Conservation (phyloP, 2,797 vertebrate genomes). For the Ctenochaetus hawaiiensis region DNA sequence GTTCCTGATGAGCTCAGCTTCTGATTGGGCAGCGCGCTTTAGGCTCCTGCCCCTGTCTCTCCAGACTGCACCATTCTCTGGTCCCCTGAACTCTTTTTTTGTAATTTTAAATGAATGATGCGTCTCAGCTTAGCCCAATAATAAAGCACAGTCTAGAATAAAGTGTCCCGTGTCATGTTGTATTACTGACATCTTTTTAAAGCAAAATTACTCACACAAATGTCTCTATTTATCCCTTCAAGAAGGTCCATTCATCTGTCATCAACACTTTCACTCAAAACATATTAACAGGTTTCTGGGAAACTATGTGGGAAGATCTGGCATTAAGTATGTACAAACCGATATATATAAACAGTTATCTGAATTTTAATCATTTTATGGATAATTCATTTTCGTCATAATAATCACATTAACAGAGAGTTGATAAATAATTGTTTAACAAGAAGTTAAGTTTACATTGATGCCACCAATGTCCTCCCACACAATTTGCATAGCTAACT, state of each 20-base stretch:
- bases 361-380: slow-evolving; percentile 12
- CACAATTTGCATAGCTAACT: not conserved
- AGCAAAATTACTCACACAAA: not conserved
- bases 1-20: slow-evolving; percentile 84
- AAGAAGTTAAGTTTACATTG: slow-evolving; percentile 2
- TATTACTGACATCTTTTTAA: slow-evolving; percentile 48
- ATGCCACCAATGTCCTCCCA: slow-evolving; percentile 18
- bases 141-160: slow-evolving; percentile 99
- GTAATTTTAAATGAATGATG: slow-evolving; percentile 99
- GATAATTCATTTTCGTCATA: slow-evolving; percentile 16
- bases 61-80: slow-evolving; percentile 93
- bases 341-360: not conserved
- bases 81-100: slow-evolving; percentile 98
- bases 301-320: not conserved
- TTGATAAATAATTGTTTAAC: slow-evolving; percentile 11
- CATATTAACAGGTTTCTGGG: not conserved
- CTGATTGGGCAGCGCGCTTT: slow-evolving; percentile 87
- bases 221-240: not conserved
- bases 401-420: not conserved
- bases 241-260: not conserved
- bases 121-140: slow-evolving; percentile 99
- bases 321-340: not conserved
- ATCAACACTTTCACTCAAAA: not conserved
- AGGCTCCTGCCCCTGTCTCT: slow-evolving; percentile 91
- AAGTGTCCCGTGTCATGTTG: slow-evolving; percentile 80